Conservation (phyloP, 2,888 invertebrate species). For the Muschampia plurimacula region DNA sequence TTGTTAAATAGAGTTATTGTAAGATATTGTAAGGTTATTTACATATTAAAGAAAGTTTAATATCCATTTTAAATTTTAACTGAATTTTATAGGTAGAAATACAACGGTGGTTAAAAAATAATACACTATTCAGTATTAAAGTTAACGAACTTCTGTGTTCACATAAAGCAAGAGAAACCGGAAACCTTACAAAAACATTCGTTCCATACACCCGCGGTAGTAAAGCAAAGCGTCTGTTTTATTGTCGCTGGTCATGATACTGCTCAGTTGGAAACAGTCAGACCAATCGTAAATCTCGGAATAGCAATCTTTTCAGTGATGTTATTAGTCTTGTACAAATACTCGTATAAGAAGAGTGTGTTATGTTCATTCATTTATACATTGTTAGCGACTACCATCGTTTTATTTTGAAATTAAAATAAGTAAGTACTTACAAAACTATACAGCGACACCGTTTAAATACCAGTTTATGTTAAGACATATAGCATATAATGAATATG, state of each 20-base stretch:
- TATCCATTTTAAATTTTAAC: not conserved
- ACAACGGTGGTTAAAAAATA: conserved; percentile 45
- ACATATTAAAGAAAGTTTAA: no score
- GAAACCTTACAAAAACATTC: conserved; percentile 77
- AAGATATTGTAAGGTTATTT: not conserved
- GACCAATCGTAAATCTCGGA: conserved; percentile 72
- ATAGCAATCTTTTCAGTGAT: conserved; percentile 64
- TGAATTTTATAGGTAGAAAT: no score
- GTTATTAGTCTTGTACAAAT: conserved; percentile 60
- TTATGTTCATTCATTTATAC: conserved; percentile 8
- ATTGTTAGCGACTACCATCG: not conserved
- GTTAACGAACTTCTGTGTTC: conserved; percentile 27
- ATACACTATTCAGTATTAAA: conserved; percentile 8
- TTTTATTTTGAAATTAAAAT: not conserved
- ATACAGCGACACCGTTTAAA: not conserved
- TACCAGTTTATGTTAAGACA: conserved; percentile 30
- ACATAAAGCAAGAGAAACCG: conserved; percentile 61
- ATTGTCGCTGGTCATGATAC: conserved; percentile 69
- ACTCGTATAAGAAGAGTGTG: conserved; percentile 30
- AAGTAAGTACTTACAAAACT: not conserved
- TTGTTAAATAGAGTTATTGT: conserved; percentile 49
- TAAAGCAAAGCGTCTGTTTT: conserved; percentile 70
- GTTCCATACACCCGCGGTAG: conserved; percentile 54
- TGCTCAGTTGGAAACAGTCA: conserved; percentile 71
- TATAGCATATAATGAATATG: conserved; percentile 39